These are phyloP conservation scores for Selenia dentaria DNA, from an alignment of 2,888 invertebrate genomes.

Conservation along the genomic window DNA sequence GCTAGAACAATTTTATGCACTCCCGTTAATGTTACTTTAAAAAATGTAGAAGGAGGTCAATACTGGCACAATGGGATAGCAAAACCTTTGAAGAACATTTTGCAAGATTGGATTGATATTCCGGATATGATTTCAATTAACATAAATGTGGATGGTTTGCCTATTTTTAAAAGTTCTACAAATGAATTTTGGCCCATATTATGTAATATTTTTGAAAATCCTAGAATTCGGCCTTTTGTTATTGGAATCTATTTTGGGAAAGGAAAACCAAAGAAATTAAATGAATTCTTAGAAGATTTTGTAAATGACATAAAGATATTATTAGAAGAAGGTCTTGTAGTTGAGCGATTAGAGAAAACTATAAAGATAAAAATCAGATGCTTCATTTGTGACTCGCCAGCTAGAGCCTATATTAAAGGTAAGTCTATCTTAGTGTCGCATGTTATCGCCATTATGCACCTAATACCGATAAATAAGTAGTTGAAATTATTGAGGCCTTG, in stretches of 20 bases:
- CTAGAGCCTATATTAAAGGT: no score
- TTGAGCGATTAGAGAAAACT: slow-evolving; percentile 1
- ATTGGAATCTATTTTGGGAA: no score
- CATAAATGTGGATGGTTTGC: slow-evolving; percentile 1
- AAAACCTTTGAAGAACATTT: no score
- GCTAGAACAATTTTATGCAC: not conserved
- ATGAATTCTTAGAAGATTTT: not conserved
- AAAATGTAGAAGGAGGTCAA: not conserved
- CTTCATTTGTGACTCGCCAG: slow-evolving; percentile 4
- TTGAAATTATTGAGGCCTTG: no score
- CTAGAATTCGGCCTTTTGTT: no score
- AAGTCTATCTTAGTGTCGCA: no score
- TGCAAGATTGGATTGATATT: no score
- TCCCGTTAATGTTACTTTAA: not conserved
- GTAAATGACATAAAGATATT: not conserved
- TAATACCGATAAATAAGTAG: no score
- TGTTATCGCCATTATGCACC: no score
- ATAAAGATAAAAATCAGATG: slow-evolving; percentile 2
- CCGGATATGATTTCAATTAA: not conserved
- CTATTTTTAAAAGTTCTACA: not conserved
- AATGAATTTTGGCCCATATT: slow-evolving; percentile 2
- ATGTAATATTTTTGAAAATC: no score
- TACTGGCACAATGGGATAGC: not conserved
- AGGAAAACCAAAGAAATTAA: no score
- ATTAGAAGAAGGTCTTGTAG: slow-evolving; percentile 3